Percentiles rank a stretch among this genome's conserved stretches.
These are phyloP conservation scores for Alcedo atthis DNA, from an alignment of 2,797 vertebrate species.

Conservation along the genomic window DNA sequence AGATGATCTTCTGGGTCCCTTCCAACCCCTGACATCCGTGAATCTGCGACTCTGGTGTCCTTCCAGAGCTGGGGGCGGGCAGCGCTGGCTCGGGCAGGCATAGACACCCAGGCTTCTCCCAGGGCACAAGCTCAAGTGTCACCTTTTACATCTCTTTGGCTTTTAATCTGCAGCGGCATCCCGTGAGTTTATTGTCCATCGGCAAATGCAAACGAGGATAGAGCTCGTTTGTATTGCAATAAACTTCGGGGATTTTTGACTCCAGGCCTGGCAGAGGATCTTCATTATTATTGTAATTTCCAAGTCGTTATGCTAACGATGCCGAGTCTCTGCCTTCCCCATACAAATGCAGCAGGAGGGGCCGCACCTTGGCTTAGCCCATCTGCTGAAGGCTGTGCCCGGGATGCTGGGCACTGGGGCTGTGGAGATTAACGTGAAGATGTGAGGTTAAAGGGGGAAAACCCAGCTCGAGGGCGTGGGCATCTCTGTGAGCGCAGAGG, in stretches of 20 bases:
- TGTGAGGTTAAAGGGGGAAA: background rate
- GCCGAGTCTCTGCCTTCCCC: background rate
- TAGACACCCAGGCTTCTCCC: background rate
- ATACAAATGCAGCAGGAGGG: background rate
- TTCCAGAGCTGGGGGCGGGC: background rate
- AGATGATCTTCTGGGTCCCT: no score
- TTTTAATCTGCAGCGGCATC: conserved; percentile 20
- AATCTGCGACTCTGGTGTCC: no score
- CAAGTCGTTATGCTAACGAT: conserved; percentile 35
- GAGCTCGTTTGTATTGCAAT: background rate
- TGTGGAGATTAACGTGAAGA: background rate
- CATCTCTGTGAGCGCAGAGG: rapidly evolving
- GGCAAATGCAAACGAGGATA: conserved; percentile 29
- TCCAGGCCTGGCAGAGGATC: background rate
- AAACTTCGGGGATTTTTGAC: background rate
- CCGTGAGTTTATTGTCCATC: background rate
- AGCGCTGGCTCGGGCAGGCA: background rate
- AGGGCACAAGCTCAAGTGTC: background rate
- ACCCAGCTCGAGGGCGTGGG: background rate
- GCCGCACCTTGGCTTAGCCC: background rate
- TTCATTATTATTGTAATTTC: conserved; percentile 39
- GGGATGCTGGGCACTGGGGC: background rate
- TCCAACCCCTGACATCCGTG: no score
- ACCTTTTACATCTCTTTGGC: conserved; percentile 9
- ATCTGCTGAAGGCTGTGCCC: background rate